A percentile compares a stretch with the other conserved stretches of the same genome.
Evolutionary conservation across 2,888 invertebrate genomes (phyloP).

Genomic region (Atherix ibis): DNA sequence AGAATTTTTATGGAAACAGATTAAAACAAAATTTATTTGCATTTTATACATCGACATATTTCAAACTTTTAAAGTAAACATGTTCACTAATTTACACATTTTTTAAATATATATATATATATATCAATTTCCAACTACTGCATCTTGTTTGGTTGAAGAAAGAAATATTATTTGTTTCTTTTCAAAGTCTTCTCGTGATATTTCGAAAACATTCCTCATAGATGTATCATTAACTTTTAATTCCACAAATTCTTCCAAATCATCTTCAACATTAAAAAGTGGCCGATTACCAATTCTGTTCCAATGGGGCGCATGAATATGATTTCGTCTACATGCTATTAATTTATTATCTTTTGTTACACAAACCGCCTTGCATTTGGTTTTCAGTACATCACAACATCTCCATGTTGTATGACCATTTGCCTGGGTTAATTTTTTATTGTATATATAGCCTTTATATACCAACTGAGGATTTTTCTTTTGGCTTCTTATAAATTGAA

Average conservation of each 20-base stretch:
- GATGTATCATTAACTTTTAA: too few species aligned
- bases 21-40: too few species aligned
- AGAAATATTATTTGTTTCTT: too few species aligned
- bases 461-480: slow-evolving; percentile 35
- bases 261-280: slow-evolving; percentile 27
- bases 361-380: slow-evolving; percentile 31
- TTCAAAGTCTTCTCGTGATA: too few species aligned
- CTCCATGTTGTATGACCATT: slow-evolving; percentile 34
- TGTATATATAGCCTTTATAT: slow-evolving; percentile 30
- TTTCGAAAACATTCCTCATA: too few species aligned
- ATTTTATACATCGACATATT: too few species aligned
- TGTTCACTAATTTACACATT: too few species aligned
- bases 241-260: slow-evolving; percentile 29
- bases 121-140: too few species aligned
- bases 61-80: too few species aligned
- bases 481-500: slow-evolving; percentile 33
- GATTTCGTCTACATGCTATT: slow-evolving; percentile 24
- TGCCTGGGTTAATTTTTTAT: slow-evolving; percentile 33
- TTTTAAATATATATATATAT: too few species aligned
- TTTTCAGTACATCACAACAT: slow-evolving; percentile 29
- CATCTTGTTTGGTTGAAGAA: too few species aligned
- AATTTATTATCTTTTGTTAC: slow-evolving; percentile 28
- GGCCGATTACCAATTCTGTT: slow-evolving; percentile 27
- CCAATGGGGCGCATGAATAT: slow-evolving; percentile 25
- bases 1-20: too few species aligned